phyloP scores from a whole-genome alignment of 2,888 invertebrate genomes.

The Drosophila nigritarsus region DNA sequence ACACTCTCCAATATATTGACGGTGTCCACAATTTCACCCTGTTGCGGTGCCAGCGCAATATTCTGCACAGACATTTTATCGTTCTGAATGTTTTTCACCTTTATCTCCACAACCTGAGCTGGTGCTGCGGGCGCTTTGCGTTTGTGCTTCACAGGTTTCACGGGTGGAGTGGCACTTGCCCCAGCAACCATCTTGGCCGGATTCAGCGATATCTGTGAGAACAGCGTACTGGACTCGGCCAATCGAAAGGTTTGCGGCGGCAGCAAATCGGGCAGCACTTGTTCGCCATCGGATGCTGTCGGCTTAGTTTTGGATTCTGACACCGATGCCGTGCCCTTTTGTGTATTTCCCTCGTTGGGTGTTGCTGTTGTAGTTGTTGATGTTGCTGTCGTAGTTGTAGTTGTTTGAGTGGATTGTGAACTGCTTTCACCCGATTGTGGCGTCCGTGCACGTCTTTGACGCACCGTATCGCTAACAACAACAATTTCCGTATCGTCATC shows the following conservation, averaged over 20 bases:
- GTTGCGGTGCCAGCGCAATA: constrained; percentile 80
- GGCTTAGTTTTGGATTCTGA: constrained; percentile 1
- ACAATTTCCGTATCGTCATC: constrained; percentile 87
- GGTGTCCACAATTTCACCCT: constrained; percentile 85
- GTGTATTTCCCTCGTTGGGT: constrained; percentile 54
- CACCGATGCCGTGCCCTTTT: constrained; percentile 16
- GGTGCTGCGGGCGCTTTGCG: constrained; percentile 73
- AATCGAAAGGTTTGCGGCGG: constrained; percentile 88
- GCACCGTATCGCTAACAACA: constrained; percentile 88
- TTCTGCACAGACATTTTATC: constrained; percentile 86
- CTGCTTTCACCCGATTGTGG: constrained; percentile 78
- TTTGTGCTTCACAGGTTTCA: constrained; percentile 71
- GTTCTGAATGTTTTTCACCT: constrained; percentile 89
- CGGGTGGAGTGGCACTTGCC: constrained; percentile 30
- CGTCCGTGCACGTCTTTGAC: constrained; percentile 85
- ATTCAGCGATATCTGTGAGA: constrained; percentile 89
- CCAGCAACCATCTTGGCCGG: constrained; percentile 35
- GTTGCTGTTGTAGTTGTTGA: constrained; percentile 16
- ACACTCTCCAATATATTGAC: constrained; percentile 86
- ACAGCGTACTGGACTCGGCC: constrained; percentile 89
- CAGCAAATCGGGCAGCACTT: constrained; percentile 85
- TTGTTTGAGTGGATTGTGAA: constrained; percentile 12
- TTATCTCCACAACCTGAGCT: constrained; percentile 88
- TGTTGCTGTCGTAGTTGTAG: constrained; percentile 11
- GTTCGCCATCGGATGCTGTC: constrained; percentile 60